A percentile compares a stretch with the other conserved stretches of the same genome.
Evolutionary conservation across 2,888 invertebrate species (phyloP).

Genomic region (Seira musarum): DNA sequence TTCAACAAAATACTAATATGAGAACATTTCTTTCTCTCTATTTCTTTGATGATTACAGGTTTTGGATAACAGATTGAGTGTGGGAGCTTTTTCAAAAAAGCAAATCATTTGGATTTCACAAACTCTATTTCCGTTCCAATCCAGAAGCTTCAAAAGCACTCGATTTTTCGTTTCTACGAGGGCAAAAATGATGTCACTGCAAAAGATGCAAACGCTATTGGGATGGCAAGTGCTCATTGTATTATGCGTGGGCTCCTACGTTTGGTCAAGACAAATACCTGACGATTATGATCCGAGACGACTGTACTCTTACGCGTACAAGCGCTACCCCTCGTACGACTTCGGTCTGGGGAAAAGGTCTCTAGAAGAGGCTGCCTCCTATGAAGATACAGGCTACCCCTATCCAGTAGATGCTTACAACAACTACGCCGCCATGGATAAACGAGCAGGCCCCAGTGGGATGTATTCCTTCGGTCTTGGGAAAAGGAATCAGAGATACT

Average conservation of each 20-base stretch:
- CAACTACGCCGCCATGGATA: constrained; percentile 31
- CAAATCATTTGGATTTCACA: no score
- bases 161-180: no score
- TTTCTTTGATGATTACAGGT: no score
- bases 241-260: constrained; percentile 64
- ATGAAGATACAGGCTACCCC: constrained; percentile 62
- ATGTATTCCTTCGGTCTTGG: constrained; percentile 68
- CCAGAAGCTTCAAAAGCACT: no score
- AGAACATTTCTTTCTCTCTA: no score
- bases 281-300: constrained; percentile 67
- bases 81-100: neutral
- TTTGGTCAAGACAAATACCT: constrained; percentile 64
- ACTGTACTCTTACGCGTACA: constrained; percentile 60
- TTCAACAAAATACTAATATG: no score
- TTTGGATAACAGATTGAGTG: no score
- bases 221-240: constrained; percentile 65
- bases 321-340: constrained; percentile 65
- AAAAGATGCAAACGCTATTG: constrained; percentile 63
- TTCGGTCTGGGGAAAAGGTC: constrained; percentile 68
- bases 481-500: constrained; percentile 66
- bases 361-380: constrained; percentile 60
- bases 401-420: constrained; percentile 58
- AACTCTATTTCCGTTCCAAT: no score
- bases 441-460: constrained; percentile 46
- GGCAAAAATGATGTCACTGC: constrained; percentile 62